Conservation (phyloP, 2,113 vertebrate genomes). For the Pygoscelis antarcticus region DNA sequence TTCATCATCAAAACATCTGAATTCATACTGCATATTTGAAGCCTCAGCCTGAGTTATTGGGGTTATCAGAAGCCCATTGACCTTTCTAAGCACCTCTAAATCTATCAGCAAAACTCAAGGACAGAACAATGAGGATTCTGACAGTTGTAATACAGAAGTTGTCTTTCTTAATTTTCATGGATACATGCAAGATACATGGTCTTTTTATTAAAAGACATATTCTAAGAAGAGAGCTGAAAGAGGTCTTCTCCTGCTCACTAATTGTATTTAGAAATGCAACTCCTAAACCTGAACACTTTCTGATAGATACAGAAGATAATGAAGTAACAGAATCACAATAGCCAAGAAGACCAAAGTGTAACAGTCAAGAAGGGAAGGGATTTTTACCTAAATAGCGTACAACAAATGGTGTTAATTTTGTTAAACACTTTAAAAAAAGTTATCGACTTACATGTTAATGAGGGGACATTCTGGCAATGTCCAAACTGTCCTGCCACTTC, state of each 20-base stretch:
- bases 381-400: not conserved
- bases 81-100: not conserved
- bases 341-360: not conserved
- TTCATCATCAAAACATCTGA: not conserved
- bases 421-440: not conserved
- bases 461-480: not conserved
- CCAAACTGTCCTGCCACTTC: not conserved
- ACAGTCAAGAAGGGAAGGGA: not conserved
- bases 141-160: not conserved
- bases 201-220: not conserved
- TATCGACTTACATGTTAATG: not conserved
- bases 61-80: not conserved
- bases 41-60: not conserved
- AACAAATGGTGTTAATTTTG: not conserved
- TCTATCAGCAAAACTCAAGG: not conserved
- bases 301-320: not conserved
- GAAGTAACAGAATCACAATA: not conserved
- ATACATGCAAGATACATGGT: not conserved
- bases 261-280: not conserved
- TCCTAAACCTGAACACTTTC: not conserved
- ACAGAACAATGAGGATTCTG: not conserved
- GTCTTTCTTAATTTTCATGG: not conserved
- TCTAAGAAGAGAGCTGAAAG: not conserved
- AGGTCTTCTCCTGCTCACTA: fast-evolving
- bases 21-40: not conserved